A percentile compares a stretch with the other conserved stretches of the same genome.
Evolutionary conservation across 2,797 vertebrate genomes (phyloP).

Genomic region (Sardinella longiceps): DNA sequence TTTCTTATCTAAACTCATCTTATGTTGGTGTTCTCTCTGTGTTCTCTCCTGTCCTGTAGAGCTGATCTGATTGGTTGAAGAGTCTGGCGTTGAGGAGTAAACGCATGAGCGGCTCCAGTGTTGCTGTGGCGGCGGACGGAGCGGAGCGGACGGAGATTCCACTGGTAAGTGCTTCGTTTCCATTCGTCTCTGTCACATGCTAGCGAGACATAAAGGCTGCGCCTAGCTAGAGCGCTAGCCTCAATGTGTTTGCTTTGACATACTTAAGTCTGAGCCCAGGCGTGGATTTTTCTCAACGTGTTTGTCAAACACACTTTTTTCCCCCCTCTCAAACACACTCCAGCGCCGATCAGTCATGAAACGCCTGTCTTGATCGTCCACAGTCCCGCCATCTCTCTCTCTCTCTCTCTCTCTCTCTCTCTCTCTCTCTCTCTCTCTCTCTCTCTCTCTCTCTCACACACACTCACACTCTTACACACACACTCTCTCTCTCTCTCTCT

Average conservation of each 20-base stretch:
- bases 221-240: too few species aligned
- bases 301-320: constrained; percentile 25
- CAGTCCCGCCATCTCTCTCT: not conserved
- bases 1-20: too few species aligned
- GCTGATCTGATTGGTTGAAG: constrained; percentile 35
- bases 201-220: not conserved
- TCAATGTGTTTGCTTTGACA: constrained; percentile 10
- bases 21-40: constrained; percentile 35
- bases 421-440: not conserved
- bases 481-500: not conserved
- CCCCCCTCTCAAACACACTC: constrained; percentile 17
- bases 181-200: not conserved
- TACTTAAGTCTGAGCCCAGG: constrained; percentile 3
- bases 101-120: too few species aligned
- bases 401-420: not conserved
- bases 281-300: constrained; percentile 14
- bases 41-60: constrained; percentile 49
- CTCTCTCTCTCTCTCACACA: not conserved
- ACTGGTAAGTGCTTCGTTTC: constrained; percentile 58
- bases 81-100: constrained; percentile 36
- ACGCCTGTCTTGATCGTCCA: constrained; percentile 26
- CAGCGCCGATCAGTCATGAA: constrained; percentile 22
- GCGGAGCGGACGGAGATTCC: constrained; percentile 41
- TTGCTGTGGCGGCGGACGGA: too few species aligned
- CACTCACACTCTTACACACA: too few species aligned